These are phyloP conservation scores for Eilema griseolum DNA, from an alignment of 2,888 invertebrate species.

Conservation along the genomic window DNA sequence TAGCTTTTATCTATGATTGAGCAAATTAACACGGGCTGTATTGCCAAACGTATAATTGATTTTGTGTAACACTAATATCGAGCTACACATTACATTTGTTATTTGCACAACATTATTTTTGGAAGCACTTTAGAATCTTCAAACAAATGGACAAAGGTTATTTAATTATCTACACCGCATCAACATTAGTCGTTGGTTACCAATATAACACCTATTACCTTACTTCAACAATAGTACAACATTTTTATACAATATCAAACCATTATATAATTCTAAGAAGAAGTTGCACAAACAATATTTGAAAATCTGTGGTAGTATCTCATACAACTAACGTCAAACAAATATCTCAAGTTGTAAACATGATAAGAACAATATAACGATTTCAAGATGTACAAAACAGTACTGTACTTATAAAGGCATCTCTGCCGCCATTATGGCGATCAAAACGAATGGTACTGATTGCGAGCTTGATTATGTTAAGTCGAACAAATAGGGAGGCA, in stretches of 20 bases:
- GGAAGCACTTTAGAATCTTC: constrained; percentile 50
- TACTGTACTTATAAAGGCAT: constrained; percentile 45
- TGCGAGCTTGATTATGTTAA: constrained; percentile 35
- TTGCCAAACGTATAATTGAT: constrained; percentile 20
- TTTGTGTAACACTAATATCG: constrained; percentile 19
- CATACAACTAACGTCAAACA: constrained; percentile 31
- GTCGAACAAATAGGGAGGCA: constrained; percentile 43
- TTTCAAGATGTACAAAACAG: constrained; percentile 36
- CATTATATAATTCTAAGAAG: constrained; percentile 32
- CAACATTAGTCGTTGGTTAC: constrained; percentile 45
- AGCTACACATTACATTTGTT: constrained; percentile 20
- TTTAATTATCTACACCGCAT: constrained; percentile 15
- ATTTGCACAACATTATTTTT: constrained; percentile 33
- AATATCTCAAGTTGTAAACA: constrained; percentile 36
- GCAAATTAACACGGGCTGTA: constrained; percentile 42
- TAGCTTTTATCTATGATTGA: constrained; percentile 38
- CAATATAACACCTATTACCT: constrained; percentile 72
- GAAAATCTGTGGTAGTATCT: constrained; percentile 51
- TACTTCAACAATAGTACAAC: constrained; percentile 39
- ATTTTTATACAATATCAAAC: constrained; percentile 35
- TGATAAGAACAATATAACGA: constrained; percentile 38
- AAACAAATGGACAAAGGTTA: constrained; percentile 28
- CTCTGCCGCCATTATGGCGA: constrained; percentile 37
- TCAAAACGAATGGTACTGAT: constrained; percentile 19
- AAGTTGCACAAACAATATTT: constrained; percentile 23